phyloP scores from a whole-genome alignment of 2,113 vertebrate genomes.

The Otus sunia region DNA sequence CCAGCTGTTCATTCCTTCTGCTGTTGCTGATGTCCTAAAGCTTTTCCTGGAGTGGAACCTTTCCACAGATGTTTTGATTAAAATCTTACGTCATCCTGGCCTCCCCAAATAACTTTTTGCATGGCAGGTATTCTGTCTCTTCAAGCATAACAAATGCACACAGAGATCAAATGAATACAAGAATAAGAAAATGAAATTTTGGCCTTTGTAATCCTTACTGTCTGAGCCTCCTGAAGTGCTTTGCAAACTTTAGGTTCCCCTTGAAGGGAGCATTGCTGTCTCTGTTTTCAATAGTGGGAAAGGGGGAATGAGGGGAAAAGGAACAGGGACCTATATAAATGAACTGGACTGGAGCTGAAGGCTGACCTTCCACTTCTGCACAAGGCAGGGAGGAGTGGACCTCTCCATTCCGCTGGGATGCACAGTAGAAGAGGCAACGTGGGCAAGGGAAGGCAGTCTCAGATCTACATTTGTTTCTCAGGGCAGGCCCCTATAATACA shows the following conservation, averaged over 20 bases:
- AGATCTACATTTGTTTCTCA: no score
- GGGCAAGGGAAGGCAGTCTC: background rate
- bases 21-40: background rate
- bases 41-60: background rate
- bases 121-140: background rate
- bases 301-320: background rate
- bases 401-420: background rate
- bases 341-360: background rate
- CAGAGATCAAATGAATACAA: background rate
- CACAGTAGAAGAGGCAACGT: fast-evolving
- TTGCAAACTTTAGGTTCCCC: background rate
- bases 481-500: background rate
- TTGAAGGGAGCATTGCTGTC: background rate
- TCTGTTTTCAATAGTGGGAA: background rate
- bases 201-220: background rate
- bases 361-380: background rate
- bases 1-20: background rate
- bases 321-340: background rate
- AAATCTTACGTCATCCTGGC: background rate
- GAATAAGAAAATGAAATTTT: background rate
- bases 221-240: background rate
- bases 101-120: background rate
- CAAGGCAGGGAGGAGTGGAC: background rate
- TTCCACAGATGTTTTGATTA: conserved; percentile 4
- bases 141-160: background rate